phyloP scores from a whole-genome alignment of 53 echinoderm and acorn worm species.

The Patiria pectinifera region DNA sequence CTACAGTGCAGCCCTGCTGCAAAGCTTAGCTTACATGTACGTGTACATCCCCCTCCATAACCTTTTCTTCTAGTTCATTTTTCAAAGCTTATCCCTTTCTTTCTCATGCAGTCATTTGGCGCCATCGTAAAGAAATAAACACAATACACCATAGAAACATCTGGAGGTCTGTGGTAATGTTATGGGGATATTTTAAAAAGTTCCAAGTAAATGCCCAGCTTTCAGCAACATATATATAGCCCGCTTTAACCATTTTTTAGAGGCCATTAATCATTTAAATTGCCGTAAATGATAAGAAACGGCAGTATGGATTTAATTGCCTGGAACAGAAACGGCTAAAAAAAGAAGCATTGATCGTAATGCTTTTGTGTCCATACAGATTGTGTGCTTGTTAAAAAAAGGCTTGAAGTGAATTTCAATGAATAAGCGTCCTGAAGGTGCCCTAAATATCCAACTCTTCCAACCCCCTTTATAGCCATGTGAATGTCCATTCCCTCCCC shows the following conservation, averaged over 20 bases:
- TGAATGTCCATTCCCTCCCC: no score
- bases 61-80: background rate
- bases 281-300: background rate
- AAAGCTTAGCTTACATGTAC: no score
- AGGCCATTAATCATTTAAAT: background rate
- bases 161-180: no score
- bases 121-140: no score
- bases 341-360: background rate
- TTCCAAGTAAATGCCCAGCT: background rate
- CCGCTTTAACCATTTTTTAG: background rate
- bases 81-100: background rate
- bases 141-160: no score
- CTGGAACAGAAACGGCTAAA: background rate
- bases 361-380: background rate
- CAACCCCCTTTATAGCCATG: no score
- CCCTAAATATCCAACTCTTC: no score
- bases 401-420: no score
- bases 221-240: background rate
- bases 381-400: no score
- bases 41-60: no score
- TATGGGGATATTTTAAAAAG: background rate
- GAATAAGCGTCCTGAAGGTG: no score
- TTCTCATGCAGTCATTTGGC: background rate
- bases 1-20: no score
- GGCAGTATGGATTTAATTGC: background rate